phyloP scores from a whole-genome alignment of 1,140 invertebrate species.

The Meteorus sp. region DNA sequence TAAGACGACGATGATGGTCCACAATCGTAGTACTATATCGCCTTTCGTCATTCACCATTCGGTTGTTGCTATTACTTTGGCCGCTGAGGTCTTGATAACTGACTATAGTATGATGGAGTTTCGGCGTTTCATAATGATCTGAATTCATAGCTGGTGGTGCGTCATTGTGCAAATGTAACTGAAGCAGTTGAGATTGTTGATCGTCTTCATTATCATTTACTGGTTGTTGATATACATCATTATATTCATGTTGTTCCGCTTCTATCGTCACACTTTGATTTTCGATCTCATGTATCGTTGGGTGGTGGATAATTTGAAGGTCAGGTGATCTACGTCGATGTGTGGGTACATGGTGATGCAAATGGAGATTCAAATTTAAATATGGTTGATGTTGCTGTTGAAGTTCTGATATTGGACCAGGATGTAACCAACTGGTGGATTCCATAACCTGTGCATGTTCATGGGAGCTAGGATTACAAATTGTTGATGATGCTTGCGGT shows the following conservation, averaged over 20 bases:
- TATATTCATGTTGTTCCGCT: constrained; percentile 24
- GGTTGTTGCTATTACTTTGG: constrained; percentile 40
- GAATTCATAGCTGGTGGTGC: constrained; percentile 37
- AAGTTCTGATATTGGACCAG: constrained; percentile 41
- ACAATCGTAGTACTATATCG: constrained; percentile 42
- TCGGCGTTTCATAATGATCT: constrained; percentile 42
- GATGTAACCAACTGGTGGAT: constrained; percentile 50
- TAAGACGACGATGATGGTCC: constrained; percentile 41
- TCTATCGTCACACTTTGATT: constrained; percentile 6
- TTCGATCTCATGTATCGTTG: not conserved
- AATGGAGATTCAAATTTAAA: constrained; percentile 53
- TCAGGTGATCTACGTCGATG: constrained; percentile 23
- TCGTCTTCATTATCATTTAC: constrained; percentile 15
- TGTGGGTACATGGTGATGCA: constrained; percentile 54
- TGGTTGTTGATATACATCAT: constrained; percentile 38
- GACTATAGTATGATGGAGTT: constrained; percentile 41
- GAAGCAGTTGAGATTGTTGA: constrained; percentile 26
- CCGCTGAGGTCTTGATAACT: constrained; percentile 41
- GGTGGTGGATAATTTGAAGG: constrained; percentile 31
- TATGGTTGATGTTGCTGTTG: constrained; percentile 50
- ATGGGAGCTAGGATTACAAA: constrained; percentile 37
- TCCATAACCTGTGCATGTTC: constrained; percentile 45
- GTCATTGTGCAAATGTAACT: constrained; percentile 34
- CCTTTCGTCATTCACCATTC: constrained; percentile 37
- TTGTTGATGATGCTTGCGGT: constrained; percentile 39